Percentiles rank a stretch among this genome's conserved stretches.
Evolutionary conservation across 2,113 vertebrate species (phyloP).

Genomic region (Leptodactylus fuscus): DNA sequence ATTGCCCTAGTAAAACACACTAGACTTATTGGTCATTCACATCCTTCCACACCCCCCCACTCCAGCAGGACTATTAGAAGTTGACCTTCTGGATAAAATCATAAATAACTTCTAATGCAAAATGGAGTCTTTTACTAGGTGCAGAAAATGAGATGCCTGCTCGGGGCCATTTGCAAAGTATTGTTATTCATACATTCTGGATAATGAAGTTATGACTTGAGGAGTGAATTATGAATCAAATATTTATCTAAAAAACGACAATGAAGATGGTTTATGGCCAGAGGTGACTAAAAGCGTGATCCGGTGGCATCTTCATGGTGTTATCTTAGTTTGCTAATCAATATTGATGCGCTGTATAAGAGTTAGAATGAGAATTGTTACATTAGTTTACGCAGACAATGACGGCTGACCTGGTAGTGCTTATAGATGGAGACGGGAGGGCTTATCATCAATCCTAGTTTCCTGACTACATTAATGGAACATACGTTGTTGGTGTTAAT

Average conservation of each 20-base stretch:
- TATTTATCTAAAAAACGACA: conserved; percentile 72
- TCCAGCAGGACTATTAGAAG: conserved; percentile 68
- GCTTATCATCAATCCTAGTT: neutral
- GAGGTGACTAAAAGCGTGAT: conserved; percentile 75
- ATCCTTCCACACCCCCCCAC: conserved; percentile 71
- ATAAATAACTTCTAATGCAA: conserved; percentile 71
- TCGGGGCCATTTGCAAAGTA: neutral
- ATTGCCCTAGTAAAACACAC: conserved; percentile 73
- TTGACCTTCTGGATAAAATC: conserved; percentile 66
- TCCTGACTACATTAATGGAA: too few species aligned
- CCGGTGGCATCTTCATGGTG: conserved; percentile 76
- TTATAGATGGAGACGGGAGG: neutral
- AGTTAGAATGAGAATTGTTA: conserved; percentile 76
- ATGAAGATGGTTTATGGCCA: conserved; percentile 79
- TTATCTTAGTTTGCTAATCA: conserved; percentile 79
- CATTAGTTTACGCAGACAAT: conserved; percentile 81
- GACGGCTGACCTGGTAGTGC: conserved; percentile 73
- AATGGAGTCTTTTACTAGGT: conserved; percentile 60
- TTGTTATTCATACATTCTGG: conserved; percentile 64
- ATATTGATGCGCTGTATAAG: conserved; percentile 82
- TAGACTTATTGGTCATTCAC: conserved; percentile 75
- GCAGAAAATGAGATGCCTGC: neutral
- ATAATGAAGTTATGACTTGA: conserved; percentile 68
- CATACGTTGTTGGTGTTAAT: too few species aligned
- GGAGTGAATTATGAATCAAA: conserved; percentile 76